phyloP scores from a whole-genome alignment of 2,113 vertebrate genomes.

The Ursus arctos region DNA sequence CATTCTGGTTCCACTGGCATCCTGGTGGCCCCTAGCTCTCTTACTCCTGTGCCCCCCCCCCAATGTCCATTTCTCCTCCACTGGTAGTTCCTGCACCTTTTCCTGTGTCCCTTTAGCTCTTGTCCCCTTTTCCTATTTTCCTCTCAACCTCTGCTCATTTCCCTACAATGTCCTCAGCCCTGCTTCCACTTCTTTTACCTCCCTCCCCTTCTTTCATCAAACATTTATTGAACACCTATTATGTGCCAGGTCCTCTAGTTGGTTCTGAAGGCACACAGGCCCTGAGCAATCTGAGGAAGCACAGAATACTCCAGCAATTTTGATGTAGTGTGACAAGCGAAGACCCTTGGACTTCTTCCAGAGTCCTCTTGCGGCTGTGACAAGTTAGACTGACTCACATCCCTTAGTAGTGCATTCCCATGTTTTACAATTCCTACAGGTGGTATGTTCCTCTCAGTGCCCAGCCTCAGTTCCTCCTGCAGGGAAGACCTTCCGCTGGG shows the following conservation, averaged over 20 bases:
- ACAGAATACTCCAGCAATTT: not conserved
- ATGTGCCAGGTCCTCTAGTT: not conserved
- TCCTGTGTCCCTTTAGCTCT: not conserved
- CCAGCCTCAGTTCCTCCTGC: not conserved
- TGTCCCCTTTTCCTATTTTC: not conserved
- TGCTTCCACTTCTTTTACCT: not conserved
- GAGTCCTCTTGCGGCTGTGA: not conserved
- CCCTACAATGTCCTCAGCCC: not conserved
- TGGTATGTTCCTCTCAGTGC: not conserved
- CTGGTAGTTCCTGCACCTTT: not conserved
- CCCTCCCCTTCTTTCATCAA: not conserved
- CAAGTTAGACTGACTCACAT: slow-evolving; percentile 17
- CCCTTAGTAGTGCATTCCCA: not conserved
- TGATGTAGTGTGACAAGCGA: too few relatives aligned
- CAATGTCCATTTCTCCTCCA: not conserved
- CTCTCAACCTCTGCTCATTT: not conserved
- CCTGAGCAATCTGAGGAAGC: not conserved
- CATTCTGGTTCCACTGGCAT: not conserved
- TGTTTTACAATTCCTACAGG: slow-evolving; percentile 8
- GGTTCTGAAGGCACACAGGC: not conserved
- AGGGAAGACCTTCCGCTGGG: not conserved
- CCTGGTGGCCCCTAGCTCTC: not conserved
- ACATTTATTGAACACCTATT: not conserved
- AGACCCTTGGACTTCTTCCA: not conserved
- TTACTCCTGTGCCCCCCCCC: not conserved